phyloP scores from a whole-genome alignment of 2,888 invertebrate genomes.

The Orthosia cruda region DNA sequence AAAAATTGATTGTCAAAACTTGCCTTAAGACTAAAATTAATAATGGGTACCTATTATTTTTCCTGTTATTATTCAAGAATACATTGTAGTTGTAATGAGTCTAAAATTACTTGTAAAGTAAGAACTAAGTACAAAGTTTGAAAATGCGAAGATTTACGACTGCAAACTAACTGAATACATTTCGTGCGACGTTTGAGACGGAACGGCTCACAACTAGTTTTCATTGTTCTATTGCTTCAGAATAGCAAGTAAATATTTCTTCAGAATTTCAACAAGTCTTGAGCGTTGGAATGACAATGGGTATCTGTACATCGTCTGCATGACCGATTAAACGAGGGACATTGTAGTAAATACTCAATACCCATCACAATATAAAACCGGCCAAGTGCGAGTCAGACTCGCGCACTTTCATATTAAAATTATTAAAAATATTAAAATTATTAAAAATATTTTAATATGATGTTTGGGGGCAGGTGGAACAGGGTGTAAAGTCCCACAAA shows the following conservation, averaged over 20 bases:
- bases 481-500: too few species aligned
- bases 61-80: neutral
- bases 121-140: conserved; percentile 10
- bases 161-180: conserved; percentile 15
- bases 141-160: conserved; percentile 37
- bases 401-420: too few species aligned
- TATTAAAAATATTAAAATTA: too few species aligned
- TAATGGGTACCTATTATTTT: neutral
- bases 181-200: conserved; percentile 17
- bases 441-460: too few species aligned
- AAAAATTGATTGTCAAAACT: too few species aligned
- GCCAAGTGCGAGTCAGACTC: too few species aligned
- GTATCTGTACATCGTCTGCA: neutral
- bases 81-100: neutral
- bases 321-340: too few species aligned
- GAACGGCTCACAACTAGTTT: conserved; percentile 29
- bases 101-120: conserved; percentile 4
- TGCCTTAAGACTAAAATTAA: too few species aligned
- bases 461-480: too few species aligned
- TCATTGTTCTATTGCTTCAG: conserved; percentile 26
- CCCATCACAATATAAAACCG: too few species aligned
- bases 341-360: too few species aligned
- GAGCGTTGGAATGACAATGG: neutral
- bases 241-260: conserved; percentile 29
- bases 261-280: conserved; percentile 9